Base-by-base conservation (phyloP, 1,140 invertebrate species). In the Metopolophium dirhodum region DNA sequence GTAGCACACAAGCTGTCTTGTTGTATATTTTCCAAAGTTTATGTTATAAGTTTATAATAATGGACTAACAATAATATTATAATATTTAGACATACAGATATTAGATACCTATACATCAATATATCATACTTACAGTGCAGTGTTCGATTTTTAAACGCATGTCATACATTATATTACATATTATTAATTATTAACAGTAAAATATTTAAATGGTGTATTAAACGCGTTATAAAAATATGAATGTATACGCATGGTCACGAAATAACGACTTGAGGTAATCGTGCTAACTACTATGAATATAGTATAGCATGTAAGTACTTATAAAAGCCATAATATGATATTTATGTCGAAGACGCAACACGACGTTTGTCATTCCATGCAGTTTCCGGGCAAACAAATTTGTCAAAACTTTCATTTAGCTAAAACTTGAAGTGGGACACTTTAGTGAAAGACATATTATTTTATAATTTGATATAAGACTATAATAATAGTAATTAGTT, bases 391-490 rank as follows among this genome's bases (percentile, higher is more conserved):
- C 22, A 41, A 41, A 85, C 37, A 41, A 45, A 85, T 26, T 85
- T 85, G 37, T 45, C 83, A 37, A 45, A 85, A 85, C 37, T 85
- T 85, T 30, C 37, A 45, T 85, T 85, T 41, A 41, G 22, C 83
- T 85, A 45, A 85, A 45, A 85, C 83, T 85, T 41, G 37, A 85
- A 85, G 26, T 23, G 23, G 35, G 83, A 85, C 23, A 85, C 37
- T 26, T 45, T 85, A 45, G 23, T 45, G 37, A 45, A 26, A 41
- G 77, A 37, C 18, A 37, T 49, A 49, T 49, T 41, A 41, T 41
- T 83, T 83, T 83, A 83, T 83, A 83, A 83, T 83, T 83, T 83
- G 35, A 83, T 83, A 37, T 83, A 83, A 37, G 2, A 83, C 77
- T 83, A 83, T 83, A 83, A 83, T 47, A 47, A 3, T 37, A 83